Evolutionary conservation across 2,113 vertebrate genomes (phyloP).

Genomic region (Corythornis vintsioides): DNA sequence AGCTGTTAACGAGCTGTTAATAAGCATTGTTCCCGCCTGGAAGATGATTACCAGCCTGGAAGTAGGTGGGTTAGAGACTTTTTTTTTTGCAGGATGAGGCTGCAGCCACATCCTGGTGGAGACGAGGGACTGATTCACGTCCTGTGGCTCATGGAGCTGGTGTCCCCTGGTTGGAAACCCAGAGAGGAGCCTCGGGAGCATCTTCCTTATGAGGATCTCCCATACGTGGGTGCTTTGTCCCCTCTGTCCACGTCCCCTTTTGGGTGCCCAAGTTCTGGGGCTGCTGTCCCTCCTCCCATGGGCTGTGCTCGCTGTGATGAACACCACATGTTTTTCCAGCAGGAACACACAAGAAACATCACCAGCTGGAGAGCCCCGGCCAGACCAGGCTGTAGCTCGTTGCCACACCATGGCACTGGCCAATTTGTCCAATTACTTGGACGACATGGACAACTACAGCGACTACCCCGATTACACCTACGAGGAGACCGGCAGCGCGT

Average conservation of each 20-base stretch:
- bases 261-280: neutral
- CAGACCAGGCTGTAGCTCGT: neutral
- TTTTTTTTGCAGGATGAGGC: neutral
- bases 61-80: neutral
- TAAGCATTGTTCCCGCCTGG: neutral
- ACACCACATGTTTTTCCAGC: neutral
- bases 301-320: neutral
- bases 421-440: neutral
- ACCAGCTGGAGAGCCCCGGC: accelerated
- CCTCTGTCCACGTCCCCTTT: accelerated
- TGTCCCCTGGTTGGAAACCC: neutral
- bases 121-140: neutral
- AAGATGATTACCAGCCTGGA: neutral
- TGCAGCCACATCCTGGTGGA: slow-evolving; percentile 14
- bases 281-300: accelerated
- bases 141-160: neutral
- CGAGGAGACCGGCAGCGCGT: neutral
- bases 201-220: neutral
- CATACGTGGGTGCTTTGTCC: accelerated
- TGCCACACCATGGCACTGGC: slow-evolving; percentile 42
- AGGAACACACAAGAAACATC: neutral
- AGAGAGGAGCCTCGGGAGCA: neutral
- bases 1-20: slow-evolving; percentile 16
- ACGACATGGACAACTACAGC: neutral
- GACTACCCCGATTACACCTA: slow-evolving; percentile 3